phyloP scores from a whole-genome alignment of 2,113 vertebrate genomes.

The Polypterus bichir region DNA sequence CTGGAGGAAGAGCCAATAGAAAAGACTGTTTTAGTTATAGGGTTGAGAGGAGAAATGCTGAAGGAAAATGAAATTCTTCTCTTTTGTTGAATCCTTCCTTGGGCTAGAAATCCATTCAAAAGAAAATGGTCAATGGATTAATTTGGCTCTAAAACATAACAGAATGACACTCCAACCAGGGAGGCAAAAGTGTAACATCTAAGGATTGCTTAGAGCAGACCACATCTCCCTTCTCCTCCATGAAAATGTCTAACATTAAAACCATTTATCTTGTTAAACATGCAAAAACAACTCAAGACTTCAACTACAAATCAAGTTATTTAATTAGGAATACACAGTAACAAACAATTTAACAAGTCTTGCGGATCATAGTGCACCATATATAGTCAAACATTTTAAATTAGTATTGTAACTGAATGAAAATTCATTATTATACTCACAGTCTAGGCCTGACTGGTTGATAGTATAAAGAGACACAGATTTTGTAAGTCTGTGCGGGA shows the following conservation, averaged over 20 bases:
- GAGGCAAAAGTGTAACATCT: too few species aligned
- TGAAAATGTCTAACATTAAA: too few species aligned
- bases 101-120: slow-evolving; percentile 36
- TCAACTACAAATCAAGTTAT: too few species aligned
- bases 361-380: not conserved
- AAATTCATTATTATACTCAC: slow-evolving; percentile 48
- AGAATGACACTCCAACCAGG: too few species aligned
- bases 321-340: too few species aligned
- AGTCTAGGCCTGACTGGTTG: slow-evolving; percentile 70
- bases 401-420: not conserved
- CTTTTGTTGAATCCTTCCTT: slow-evolving; percentile 53
- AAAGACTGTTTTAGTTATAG: slow-evolving; percentile 75
- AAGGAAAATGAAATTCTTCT: slow-evolving; percentile 80
- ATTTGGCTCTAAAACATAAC: too few species aligned
- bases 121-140: too few species aligned
- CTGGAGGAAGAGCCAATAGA: slow-evolving; percentile 77
- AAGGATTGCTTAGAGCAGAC: too few species aligned
- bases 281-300: too few species aligned
- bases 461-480: slow-evolving; percentile 86
- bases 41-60: slow-evolving; percentile 78
- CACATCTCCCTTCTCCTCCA: too few species aligned
- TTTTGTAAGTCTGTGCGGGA: slow-evolving; percentile 73
- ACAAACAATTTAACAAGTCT: too few species aligned
- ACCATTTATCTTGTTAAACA: too few species aligned
- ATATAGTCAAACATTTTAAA: not conserved